Evolutionary conservation across 2,797 vertebrate species (phyloP).

Genomic region (Tenualosa thibaudeaui): DNA sequence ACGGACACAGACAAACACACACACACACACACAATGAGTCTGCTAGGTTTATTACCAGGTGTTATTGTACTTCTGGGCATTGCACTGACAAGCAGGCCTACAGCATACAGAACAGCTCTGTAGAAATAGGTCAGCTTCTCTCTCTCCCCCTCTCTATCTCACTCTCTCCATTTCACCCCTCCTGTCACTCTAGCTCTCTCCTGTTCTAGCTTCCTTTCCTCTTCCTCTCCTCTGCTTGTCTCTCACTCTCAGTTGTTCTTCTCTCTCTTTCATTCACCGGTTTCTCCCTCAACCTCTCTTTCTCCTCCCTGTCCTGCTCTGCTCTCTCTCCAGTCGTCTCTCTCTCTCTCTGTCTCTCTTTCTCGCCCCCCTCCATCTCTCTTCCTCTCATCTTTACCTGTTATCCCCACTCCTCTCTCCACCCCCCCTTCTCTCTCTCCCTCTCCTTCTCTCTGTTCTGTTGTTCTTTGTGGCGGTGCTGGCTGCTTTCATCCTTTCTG

Average conservation of each 20-base stretch:
- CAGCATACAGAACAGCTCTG: conserved; percentile 32
- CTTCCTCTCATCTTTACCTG: background rate
- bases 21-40: background rate
- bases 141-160: conserved; percentile 12
- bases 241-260: conserved; percentile 23
- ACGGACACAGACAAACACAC: background rate
- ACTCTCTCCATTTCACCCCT: background rate
- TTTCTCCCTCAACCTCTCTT: background rate
- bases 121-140: conserved; percentile 47
- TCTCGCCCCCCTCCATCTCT: background rate
- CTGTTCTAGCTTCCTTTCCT: background rate
- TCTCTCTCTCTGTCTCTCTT: background rate
- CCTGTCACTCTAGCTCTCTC: background rate
- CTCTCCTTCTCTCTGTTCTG: no score
- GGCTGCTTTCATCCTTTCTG: no score
- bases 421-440: no score
- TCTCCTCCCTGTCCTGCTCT: background rate
- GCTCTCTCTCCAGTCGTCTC: background rate
- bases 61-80: conserved; percentile 49
- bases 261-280: no score
- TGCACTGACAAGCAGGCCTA: conserved; percentile 30
- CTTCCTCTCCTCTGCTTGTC: background rate
- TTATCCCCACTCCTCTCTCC: no score
- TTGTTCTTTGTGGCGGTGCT: no score
- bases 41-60: background rate